A percentile compares a stretch with the other conserved stretches of the same genome.
phyloP scores from a whole-genome alignment of 2,113 vertebrate genomes.

The Sapajus apella region DNA sequence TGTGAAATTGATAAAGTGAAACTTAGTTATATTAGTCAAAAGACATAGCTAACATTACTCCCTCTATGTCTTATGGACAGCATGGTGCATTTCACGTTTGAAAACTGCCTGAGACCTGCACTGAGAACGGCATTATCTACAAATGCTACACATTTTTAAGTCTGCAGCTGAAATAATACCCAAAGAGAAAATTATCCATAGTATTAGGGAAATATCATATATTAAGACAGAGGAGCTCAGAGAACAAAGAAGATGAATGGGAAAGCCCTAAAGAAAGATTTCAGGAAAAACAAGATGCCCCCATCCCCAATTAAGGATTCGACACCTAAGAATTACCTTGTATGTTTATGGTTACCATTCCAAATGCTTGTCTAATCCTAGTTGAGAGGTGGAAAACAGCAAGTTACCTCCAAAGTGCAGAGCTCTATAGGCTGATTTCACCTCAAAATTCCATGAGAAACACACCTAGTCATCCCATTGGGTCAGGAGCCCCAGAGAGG shows the following conservation, averaged over 20 bases:
- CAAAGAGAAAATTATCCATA: neutral
- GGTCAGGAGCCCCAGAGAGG: too few species aligned
- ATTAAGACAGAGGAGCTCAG: neutral
- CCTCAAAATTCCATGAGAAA: neutral
- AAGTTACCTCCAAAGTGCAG: neutral
- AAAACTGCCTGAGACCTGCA: neutral
- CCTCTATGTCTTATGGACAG: neutral
- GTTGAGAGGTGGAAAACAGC: neutral
- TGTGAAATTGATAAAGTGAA: slow-evolving; percentile 32
- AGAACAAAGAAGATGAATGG: neutral
- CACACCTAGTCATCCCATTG: neutral
- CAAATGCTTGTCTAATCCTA: neutral
- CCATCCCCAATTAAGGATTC: neutral
- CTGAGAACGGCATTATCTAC: neutral
- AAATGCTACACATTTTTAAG: neutral
- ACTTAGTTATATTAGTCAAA: neutral
- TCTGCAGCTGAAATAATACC: neutral
- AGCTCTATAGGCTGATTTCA: neutral
- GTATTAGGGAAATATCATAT: neutral
- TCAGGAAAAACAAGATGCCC: neutral
- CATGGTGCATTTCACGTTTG: neutral
- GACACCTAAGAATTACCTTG: neutral
- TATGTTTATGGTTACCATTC: neutral
- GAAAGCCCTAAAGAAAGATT: neutral
- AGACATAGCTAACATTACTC: neutral